These are phyloP conservation scores for Chaetorhynchus papuensis DNA, from an alignment of 2,113 vertebrate species.

Conservation along the genomic window DNA sequence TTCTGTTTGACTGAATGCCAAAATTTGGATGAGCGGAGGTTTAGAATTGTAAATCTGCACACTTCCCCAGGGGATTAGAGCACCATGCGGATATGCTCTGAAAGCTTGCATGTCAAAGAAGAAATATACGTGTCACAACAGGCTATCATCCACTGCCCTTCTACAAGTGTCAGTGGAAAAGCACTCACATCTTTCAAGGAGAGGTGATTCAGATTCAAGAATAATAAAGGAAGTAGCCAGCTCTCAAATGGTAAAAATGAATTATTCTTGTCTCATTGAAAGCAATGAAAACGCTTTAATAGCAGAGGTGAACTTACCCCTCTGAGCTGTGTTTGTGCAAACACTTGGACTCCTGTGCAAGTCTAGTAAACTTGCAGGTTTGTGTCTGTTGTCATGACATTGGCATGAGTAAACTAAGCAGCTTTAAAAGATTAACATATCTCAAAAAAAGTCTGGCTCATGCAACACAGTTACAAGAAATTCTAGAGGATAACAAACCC, in stretches of 20 bases:
- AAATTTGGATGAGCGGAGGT: slow-evolving; percentile 53
- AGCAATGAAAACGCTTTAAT: not conserved
- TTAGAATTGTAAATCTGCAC: slow-evolving; percentile 59
- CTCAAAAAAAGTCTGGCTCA: not conserved
- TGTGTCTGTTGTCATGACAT: not conserved
- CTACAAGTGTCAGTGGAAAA: not conserved
- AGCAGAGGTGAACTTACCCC: not conserved
- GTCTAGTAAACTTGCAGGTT: not conserved
- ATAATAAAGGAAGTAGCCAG: slow-evolving; percentile 38
- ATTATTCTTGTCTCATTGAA: slow-evolving; percentile 37
- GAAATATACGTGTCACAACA: slow-evolving; percentile 45
- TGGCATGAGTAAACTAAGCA: not conserved
- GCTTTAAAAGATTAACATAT: not conserved
- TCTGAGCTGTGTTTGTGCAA: not conserved
- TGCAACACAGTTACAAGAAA: not conserved
- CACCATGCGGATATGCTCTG: slow-evolving; percentile 35
- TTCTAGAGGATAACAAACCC: not conserved
- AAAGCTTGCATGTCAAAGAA: slow-evolving; percentile 32
- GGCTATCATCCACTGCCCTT: not conserved
- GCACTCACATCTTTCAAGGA: slow-evolving; percentile 33
- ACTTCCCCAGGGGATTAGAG: slow-evolving; percentile 17
- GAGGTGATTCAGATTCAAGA: slow-evolving; percentile 53
- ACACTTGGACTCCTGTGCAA: not conserved
- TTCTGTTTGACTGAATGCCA: slow-evolving; percentile 75
- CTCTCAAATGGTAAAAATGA: slow-evolving; percentile 22